Evolutionary conservation across 2,888 invertebrate genomes (phyloP), one percentile per base, ranked within the genome.

Genomic region (Entomobrya proxima): DNA sequence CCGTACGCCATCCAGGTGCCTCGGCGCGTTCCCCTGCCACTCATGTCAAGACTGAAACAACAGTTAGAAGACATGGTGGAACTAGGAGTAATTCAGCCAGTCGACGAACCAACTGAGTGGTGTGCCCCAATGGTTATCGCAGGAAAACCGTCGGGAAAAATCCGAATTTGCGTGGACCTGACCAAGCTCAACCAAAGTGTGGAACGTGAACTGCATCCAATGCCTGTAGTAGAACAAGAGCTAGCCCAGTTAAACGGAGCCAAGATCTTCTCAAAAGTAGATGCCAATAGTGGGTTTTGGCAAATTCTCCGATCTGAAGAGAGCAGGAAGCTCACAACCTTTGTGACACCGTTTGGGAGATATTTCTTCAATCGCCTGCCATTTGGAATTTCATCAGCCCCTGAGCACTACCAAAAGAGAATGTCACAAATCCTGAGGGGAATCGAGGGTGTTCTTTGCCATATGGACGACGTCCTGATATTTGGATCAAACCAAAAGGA

Each of bases 11-110:
- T 91, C 21, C 86, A 89, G 11, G 83, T 90, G 9, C 91, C 91
- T 11, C 87, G 91, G 76, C 75, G 91, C 30, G 89, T 91, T 15
- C 90, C 91, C 3, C 69, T 92, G 24, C 91, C 91, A 1, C 69
- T 91, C 21, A 61, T 91, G 72, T 69, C 88, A 15, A 89, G 90
- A 80, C 21, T 80, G 13, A 67, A 69, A 35, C 9, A 50, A 2
- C 4, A 69, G 27, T 27, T 80, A 15, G 40, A 69, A 0, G 2
- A 7, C 13, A 52, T 80, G 69, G 37, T 32, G 1, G 9, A 1
- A 4, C 7, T 27, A 1, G 69, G 55, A 35, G 69, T 80, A 0
- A 69, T 69, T 4, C 37, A 67, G n/a, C 9, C 15, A 37, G 69
- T 80, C 0, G 67, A 40, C 27, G 55, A 50, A 27, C 52, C 69